Base-by-base conservation (phyloP, 2,797 vertebrate species). In the Yasuhikotakia modesta region DNA sequence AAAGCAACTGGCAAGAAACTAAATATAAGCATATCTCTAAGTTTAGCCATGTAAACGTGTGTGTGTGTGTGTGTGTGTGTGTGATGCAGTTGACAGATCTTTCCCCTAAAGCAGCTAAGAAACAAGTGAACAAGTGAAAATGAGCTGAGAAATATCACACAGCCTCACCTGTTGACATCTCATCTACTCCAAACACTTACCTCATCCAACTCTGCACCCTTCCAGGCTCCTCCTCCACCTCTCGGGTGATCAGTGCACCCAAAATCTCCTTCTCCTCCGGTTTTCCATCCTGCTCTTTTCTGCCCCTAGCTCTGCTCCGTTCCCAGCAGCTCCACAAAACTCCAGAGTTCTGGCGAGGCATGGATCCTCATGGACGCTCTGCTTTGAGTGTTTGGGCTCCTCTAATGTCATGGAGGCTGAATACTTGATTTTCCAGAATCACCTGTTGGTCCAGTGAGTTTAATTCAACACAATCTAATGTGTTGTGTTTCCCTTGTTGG, bases 371-470 rank as follows among this genome's bases (percentile, higher is more conserved):
- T 1, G 58, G 82, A 83, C 79, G 24, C 19, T 69, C 55, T 1
- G 1, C 39, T 11, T 63, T 5, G 55, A 55, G 60, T 73, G 61
- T 69, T 55, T 65, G 13, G 2, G 52, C 10, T 6, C 12, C 22
- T 67, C 4, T 19, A 16, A 39, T 19, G 5, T 21, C n/a, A 43
- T 35, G 4, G 67, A 57, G 30, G 30, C 21, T 46, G 8, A 16
- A 21, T 14, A 64, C 84, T 69, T 7, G 79, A 64, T 17, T 19
- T 52, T 67, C 89, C 76, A 16, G 91, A 78, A 70, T 0, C 65
- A 87, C 92, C 79, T 83, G 91, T 83, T 82, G 7, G n/a, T 16
- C 85, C 32, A 53, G 83, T 45, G 35, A 43, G 52, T 72, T 27
- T 70, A 80, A 83, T 84, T 55, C 72, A 69, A 66, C 21, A 52